Evolutionary conservation across 2,888 invertebrate species (phyloP).

Genomic region (Drosophila suboccidentalis): DNA sequence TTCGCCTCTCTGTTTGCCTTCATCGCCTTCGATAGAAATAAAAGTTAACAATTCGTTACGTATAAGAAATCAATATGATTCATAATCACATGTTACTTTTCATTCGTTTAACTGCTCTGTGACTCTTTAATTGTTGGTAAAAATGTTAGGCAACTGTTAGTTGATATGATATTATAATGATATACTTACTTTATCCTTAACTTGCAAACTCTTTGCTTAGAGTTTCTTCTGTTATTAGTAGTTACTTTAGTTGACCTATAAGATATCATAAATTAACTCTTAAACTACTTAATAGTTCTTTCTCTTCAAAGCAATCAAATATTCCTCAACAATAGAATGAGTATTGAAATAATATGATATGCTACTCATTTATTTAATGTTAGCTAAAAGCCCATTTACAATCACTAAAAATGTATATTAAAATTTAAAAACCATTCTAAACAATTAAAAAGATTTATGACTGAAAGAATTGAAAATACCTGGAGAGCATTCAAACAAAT

Average conservation of each 20-base stretch:
- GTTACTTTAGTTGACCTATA: neutral
- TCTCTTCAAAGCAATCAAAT: no score
- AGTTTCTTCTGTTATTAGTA: neutral
- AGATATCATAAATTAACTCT: neutral
- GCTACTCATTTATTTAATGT: no score
- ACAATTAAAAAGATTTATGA: neutral
- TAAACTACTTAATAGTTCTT: neutral
- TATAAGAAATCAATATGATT: constrained; percentile 16
- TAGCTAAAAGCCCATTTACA: no score
- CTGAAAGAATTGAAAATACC: no score
- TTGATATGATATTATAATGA: neutral
- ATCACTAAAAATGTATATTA: neutral
- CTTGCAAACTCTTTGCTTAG: neutral
- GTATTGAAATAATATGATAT: no score
- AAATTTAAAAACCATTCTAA: neutral
- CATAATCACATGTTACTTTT: constrained; percentile 10
- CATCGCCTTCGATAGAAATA: constrained; percentile 26
- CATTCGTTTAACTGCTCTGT: neutral
- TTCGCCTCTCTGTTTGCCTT: constrained; percentile 2
- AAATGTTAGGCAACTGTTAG: neutral
- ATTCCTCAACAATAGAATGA: no score
- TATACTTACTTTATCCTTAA: neutral
- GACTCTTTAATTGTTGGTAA: neutral
- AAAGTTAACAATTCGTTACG: constrained; percentile 25
- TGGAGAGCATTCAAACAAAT: no score